Percentiles rank a stretch among this genome's conserved stretches.
phyloP scores from a whole-genome alignment of 2,113 vertebrate genomes.

The Paratilapia polleni region DNA sequence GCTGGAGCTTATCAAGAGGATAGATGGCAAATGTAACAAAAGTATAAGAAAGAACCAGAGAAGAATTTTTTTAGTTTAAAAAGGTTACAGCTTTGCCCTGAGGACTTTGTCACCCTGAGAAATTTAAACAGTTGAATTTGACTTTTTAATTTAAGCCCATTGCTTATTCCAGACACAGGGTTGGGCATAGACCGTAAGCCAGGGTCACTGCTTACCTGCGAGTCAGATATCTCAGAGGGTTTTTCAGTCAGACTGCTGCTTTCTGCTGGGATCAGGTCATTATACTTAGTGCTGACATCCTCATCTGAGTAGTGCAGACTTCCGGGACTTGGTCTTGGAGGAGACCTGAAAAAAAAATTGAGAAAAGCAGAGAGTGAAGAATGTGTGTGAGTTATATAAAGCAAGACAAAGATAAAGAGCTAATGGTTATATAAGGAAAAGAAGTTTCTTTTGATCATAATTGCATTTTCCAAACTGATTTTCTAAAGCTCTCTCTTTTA shows the following conservation, averaged over 20 bases:
- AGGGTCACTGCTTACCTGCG: slow-evolving; percentile 85
- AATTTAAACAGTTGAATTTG: slow-evolving; percentile 25
- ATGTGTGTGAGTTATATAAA: not conserved
- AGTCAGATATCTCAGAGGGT: slow-evolving; percentile 96
- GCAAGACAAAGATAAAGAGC: not conserved
- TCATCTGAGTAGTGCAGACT: slow-evolving; percentile 98
- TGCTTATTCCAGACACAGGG: slow-evolving; percentile 9
- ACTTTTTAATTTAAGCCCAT: slow-evolving; percentile 37
- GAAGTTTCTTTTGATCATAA: slow-evolving; percentile 8
- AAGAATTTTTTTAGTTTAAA: slow-evolving; percentile 17
- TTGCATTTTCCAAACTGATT: slow-evolving; percentile 2
- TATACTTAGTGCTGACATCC: slow-evolving; percentile 95
- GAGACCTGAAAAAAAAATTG: slow-evolving; percentile 80
- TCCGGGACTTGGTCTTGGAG: slow-evolving; percentile 93
- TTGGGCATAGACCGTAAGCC: not conserved
- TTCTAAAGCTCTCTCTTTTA: not conserved
- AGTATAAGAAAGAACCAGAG: not conserved
- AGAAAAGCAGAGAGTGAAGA: not conserved
- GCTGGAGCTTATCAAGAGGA: not conserved
- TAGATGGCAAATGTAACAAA: not conserved
- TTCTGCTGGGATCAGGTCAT: slow-evolving; percentile 95
- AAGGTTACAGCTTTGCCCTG: slow-evolving; percentile 20
- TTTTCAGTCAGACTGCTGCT: slow-evolving; percentile 98
- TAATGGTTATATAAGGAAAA: not conserved
- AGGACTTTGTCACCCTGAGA: slow-evolving; percentile 29